Base-by-base conservation (phyloP, 2,888 invertebrate genomes). In the Liposcelis brunnea region DNA sequence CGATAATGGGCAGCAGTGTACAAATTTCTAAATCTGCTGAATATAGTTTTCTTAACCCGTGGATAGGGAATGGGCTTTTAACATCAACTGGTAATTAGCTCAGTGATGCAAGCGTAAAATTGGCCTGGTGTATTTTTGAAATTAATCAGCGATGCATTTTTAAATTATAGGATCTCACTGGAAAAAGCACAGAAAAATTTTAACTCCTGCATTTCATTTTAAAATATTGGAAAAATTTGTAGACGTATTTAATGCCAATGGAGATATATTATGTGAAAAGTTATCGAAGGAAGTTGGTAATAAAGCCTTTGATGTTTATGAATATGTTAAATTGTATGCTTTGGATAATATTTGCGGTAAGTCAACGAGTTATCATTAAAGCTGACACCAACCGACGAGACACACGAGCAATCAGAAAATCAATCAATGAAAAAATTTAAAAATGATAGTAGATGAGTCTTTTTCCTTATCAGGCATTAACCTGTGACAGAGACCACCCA, bases 131-230 rank as follows among this genome's bases (percentile, higher is more conserved):
- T 36, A 36, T 8, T 36, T 8, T n/a, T n/a, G n/a, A n/a, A n/a
- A n/a, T n/a, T n/a, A n/a, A n/a, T n/a, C n/a, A n/a, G n/a, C n/a
- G 14, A 14, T 36, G 8, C 8, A 10, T 15, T 14, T 10, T 18
- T 14, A 12, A 36, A 7, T 10, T 10, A 15, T 36, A 65, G 66
- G 63, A 44, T 52, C 56, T 15, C 64, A 66, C 55, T 68, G 68
- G 68, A 59, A 61, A 6, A 57, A 58, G 18, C 58, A 65, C 40
- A 58, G 68, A 15, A 66, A 66, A 51, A 52, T 67, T 31, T 55
- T 68, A 12, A 68, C 66, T 1, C 63, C 65, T 10, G 63, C 67
- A 0, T 68, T 67, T 51, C 68, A 68, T 52, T 67, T 65, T 49
- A 61, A 61, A 21, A 62, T 67, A 31, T 49, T 68, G 44, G 61